Base-by-base conservation (phyloP, 2,797 vertebrate genomes). In the Myiotriccus ornatus region DNA sequence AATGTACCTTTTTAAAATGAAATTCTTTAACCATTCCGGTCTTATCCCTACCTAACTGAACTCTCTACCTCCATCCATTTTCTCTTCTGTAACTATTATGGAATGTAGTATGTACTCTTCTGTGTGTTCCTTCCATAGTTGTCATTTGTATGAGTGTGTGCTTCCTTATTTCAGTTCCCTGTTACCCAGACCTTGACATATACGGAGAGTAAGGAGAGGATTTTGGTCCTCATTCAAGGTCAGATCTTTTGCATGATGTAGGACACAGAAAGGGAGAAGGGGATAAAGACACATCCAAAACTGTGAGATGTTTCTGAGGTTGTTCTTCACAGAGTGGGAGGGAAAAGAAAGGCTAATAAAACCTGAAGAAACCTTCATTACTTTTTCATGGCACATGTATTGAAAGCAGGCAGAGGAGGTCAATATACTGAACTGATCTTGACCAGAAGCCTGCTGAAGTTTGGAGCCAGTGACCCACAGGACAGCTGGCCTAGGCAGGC, bases 371-470 rank as follows among this genome's bases (percentile, higher is more conserved):
- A 44, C 2, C 9, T 44, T 34, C 8, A 37, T 34, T 75, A 9
- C 11, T 2, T 3, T 52, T 17, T 17, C 7, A n/a, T 14, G 4
- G 3, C 8, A 37, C 6, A 27, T 7, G 2, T 39, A 9, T 20
- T 44, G 32, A 68, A 70, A 34, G 14, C 5, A 44, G 6, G 7
- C 4, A 71, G 32, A 90, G 25, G 10, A 44, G 7, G 18, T 69
- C 14, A 41, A 10, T 49, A 67, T 20, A 13, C 7, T 41, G 6
- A 14, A 34, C 6, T 44, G 34, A 35, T 74, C 17, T 73, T 70
- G 18, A 10, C 9, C 2, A 28, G 24, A 19, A 69, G 9, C 2
- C 22, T 1, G 1, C 14, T 47, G 10, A 16, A 44, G 1, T 1
- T 52, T 56, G 15, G 9, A 71, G 21, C 10, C 30, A 35, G 12